These are phyloP conservation scores for Drosophila kikkawai DNA, from an alignment of 1,140 invertebrate species.

Conservation along the genomic window DNA sequence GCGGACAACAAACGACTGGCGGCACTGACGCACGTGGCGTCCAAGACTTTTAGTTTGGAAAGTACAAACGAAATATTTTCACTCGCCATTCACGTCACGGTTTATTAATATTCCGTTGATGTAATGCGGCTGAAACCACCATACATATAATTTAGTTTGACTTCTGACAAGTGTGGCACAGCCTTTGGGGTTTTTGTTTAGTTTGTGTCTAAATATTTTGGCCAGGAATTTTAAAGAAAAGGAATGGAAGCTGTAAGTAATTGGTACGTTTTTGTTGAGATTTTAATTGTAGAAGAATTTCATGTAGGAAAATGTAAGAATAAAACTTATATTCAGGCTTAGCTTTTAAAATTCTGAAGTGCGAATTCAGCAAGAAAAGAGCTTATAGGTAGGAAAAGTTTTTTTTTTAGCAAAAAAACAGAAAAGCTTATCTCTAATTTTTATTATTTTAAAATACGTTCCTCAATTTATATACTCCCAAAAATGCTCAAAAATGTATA, in stretches of 20 bases:
- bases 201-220: constrained; percentile 37
- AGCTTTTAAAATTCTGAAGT: neutral
- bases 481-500: neutral
- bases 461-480: neutral
- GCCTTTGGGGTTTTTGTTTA: constrained; percentile 24
- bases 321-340: neutral
- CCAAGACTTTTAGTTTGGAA: constrained; percentile 26
- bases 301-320: neutral
- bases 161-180: constrained; percentile 36
- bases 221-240: neutral
- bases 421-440: neutral
- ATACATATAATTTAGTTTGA: constrained; percentile 44
- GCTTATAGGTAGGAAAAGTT: too few relatives aligned
- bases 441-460: neutral
- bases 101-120: constrained; percentile 81
- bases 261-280: too few relatives aligned
- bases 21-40: constrained; percentile 58
- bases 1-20: constrained; percentile 31
- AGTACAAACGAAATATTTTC: constrained; percentile 45
- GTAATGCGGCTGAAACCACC: constrained; percentile 56
- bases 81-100: constrained; percentile 60
- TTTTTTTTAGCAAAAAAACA: too few relatives aligned
- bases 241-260: neutral
- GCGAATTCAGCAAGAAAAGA: neutral
- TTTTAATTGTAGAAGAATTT: neutral